These are phyloP conservation scores for Ceramica pisi DNA, from an alignment of 2,888 invertebrate species.

Conservation along the genomic window DNA sequence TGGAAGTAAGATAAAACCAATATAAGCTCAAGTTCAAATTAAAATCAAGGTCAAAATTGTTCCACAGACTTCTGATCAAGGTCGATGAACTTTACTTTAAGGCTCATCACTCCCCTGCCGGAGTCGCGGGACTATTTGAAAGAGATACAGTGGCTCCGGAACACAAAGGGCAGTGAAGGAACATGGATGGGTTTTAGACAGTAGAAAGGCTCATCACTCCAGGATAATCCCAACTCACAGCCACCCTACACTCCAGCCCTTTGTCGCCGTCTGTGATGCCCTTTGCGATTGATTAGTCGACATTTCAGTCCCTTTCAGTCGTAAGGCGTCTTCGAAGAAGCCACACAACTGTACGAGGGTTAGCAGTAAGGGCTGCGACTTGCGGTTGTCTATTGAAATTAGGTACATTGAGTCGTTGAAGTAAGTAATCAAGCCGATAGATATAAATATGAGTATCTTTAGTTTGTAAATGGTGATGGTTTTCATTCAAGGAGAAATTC, in stretches of 20 bases:
- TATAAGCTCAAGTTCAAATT: no score
- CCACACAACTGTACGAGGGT: constrained; percentile 71
- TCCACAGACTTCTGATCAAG: background rate
- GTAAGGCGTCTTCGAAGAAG: constrained; percentile 84
- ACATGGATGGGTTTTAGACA: no score
- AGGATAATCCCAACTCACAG: constrained; percentile 25
- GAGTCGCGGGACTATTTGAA: no score
- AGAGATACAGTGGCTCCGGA: no score
- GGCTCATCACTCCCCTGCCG: background rate
- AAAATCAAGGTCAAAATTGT: background rate
- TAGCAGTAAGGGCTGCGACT: constrained; percentile 36
- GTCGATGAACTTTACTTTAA: background rate
- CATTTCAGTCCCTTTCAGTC: constrained; percentile 86
- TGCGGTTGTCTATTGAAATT: constrained; percentile 62
- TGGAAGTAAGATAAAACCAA: no score
- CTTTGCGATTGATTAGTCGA: constrained; percentile 89
- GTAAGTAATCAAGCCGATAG: constrained; percentile 26
- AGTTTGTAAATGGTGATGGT: background rate
- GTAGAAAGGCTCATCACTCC: background rate
- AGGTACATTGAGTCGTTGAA: constrained; percentile 46
- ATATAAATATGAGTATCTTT: background rate
- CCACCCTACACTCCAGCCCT: constrained; percentile 71
- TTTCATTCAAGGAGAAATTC: constrained; percentile 3
- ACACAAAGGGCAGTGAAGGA: no score
- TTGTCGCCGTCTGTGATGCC: constrained; percentile 82